Evolutionary conservation across 2,113 vertebrate genomes (phyloP), one percentile per base, ranked within the genome.

Genomic region (Odobenus rosmarus): DNA sequence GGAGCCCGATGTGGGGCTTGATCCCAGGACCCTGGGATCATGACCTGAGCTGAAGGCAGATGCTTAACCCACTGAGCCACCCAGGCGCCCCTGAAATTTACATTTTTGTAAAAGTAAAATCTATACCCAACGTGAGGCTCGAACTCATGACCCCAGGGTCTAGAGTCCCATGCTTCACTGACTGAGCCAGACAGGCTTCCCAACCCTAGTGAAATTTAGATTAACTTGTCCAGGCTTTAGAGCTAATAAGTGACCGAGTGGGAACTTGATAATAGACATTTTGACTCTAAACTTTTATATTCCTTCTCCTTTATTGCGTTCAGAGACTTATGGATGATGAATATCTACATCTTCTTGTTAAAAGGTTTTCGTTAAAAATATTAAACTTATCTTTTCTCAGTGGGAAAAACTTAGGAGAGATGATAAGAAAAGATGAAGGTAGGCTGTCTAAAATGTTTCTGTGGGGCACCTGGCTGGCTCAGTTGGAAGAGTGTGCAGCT

Each of bases 301-400:
- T 55, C 55, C 53, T 96, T 84, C 15, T 5, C 61, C 23, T 87
- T 7, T 77, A 18, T 92, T 94, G 23, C 13, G 7, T 77, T 93
- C 26, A 79, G 55, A 81, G 46, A 53, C 55, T 95, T 96, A 89
- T 51, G 55, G 84, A 42, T 92, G 21, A 67, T 84, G 57, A 72
- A n/a, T 80, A 14, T 69, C 21, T 46, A 26, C 8, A 49, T 74
- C 24, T 59, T 84, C 21, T 59, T 84, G 5, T 93, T 95, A 93
- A 76, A 95, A 61, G 39, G 42, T 84, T 92, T 97, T 83, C 53
- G 49, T 95, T 83, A 88, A 92, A 92, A 90, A 69, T 92, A 49
- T 11, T 94, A 80, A 90, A 61, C n/a, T 84, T 76, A 31, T 49
- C 26, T 83, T 87, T 94, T 93, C 69, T 61, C 69, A 95, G 36